Evolutionary conservation across 2,888 invertebrate genomes (phyloP).

Genomic region (Archips xylosteana): DNA sequence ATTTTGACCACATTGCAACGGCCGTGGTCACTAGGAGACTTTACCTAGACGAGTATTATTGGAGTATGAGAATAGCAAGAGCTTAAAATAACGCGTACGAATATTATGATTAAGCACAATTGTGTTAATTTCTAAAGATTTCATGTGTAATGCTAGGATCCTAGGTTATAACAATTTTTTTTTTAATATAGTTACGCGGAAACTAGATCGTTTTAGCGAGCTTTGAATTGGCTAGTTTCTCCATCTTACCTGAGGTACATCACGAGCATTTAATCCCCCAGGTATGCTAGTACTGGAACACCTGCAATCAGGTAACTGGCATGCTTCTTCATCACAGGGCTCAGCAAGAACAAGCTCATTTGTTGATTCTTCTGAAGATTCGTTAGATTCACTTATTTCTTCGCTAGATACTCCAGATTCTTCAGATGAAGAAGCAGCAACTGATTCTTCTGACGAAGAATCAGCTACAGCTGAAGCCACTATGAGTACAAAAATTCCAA

Average conservation of each 20-base stretch:
- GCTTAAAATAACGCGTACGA: too few species aligned
- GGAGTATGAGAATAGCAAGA: too few species aligned
- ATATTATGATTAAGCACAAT: too few species aligned
- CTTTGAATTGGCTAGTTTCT: too few species aligned
- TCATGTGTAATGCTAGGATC: too few species aligned
- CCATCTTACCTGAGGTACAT: conserved; percentile 74
- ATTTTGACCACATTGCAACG: too few species aligned
- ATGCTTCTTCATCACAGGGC: conserved; percentile 53
- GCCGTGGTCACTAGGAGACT: too few species aligned
- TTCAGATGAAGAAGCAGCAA: background rate
- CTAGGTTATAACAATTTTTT: too few species aligned
- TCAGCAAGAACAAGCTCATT: conserved; percentile 46
- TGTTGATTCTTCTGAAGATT: background rate
- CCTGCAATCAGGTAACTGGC: conserved; percentile 71
- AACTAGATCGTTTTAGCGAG: too few species aligned
- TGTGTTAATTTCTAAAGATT: too few species aligned
- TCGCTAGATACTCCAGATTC: background rate
- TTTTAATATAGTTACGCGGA: too few species aligned
- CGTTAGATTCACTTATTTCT: background rate
- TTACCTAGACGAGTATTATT: too few species aligned
- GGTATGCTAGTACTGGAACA: conserved; percentile 73
- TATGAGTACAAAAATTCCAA: conserved; percentile 24
- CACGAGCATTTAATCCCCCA: conserved; percentile 56
- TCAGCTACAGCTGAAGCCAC: conserved; percentile 10
- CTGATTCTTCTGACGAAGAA: background rate